Evolutionary conservation across 2,797 vertebrate species (phyloP).

Genomic region (Podarcis lilfordi): DNA sequence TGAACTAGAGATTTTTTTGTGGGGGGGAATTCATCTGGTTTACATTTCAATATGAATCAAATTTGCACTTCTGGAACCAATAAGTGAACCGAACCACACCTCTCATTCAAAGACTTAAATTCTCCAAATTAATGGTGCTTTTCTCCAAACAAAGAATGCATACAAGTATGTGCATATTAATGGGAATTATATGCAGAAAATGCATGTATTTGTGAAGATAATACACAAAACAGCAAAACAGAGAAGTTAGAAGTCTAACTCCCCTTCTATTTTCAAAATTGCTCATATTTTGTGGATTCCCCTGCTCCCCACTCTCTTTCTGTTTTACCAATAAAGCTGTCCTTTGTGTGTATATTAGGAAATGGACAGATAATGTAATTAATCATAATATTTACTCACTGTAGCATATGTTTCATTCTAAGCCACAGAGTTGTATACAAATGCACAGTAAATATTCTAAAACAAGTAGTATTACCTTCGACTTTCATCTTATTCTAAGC

Average conservation of each 20-base stretch:
- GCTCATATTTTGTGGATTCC: neutral
- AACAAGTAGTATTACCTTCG: neutral
- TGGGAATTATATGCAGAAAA: no score
- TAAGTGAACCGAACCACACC: no score
- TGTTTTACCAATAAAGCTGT: neutral
- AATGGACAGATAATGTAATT: neutral
- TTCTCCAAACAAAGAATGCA: no score
- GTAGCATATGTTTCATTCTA: neutral
- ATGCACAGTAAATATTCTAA: neutral
- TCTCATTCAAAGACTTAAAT: no score
- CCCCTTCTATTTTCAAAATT: neutral
- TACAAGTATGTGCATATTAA: no score
- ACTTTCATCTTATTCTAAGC: conserved; percentile 9
- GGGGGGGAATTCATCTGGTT: no score
- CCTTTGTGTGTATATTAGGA: neutral
- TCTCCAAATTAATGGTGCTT: no score
- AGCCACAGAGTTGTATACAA: neutral
- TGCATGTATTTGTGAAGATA: no score
- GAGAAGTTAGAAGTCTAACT: neutral
- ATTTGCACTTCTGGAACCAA: no score
- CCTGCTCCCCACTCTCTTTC: no score
- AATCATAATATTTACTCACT: neutral
- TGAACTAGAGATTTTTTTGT: no score
- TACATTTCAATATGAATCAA: no score
- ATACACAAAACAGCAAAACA: neutral